A percentile compares a stretch with the other conserved stretches of the same genome.
These are phyloP conservation scores for Sinella curviseta DNA, from an alignment of 1,140 invertebrate species.

Conservation along the genomic window DNA sequence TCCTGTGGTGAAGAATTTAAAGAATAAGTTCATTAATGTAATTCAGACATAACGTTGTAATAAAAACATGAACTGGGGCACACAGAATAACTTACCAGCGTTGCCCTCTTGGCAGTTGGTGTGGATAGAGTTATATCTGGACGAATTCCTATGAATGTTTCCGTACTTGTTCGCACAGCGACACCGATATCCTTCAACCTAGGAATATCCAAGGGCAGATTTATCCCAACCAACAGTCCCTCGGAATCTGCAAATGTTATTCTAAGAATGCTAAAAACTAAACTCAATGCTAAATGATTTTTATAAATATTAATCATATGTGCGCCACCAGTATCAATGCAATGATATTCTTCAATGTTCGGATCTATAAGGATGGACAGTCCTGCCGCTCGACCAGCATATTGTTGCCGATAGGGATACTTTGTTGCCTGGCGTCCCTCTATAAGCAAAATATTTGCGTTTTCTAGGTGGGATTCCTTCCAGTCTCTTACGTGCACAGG, in stretches of 20 bases:
- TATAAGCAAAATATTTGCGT: too few relatives aligned
- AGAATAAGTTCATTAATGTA: too few relatives aligned
- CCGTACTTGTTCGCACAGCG: conserved; percentile 33
- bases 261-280: too few relatives aligned
- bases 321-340: conserved; percentile 36
- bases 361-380: conserved; percentile 52
- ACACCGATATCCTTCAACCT: conserved; percentile 36
- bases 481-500: too few relatives aligned
- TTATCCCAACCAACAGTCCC: conserved; percentile 62
- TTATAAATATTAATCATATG: conserved; percentile 15
- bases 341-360: conserved; percentile 43
- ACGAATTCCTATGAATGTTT: conserved; percentile 36
- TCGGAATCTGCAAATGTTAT: conserved; percentile 69
- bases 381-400: neutral
- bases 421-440: too few relatives aligned
- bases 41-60: neutral
- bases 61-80: neutral
- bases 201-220: neutral
- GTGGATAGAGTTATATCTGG: conserved; percentile 43
- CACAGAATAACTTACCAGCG: too few relatives aligned
- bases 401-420: neutral
- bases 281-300: too few relatives aligned
- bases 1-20: neutral
- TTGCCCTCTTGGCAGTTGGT: too few relatives aligned
- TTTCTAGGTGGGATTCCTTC: too few relatives aligned